Percentiles rank a stretch among this genome's conserved stretches.
These are phyloP conservation scores for Calameuta idolon DNA, from an alignment of 2,888 invertebrate species.

Conservation along the genomic window DNA sequence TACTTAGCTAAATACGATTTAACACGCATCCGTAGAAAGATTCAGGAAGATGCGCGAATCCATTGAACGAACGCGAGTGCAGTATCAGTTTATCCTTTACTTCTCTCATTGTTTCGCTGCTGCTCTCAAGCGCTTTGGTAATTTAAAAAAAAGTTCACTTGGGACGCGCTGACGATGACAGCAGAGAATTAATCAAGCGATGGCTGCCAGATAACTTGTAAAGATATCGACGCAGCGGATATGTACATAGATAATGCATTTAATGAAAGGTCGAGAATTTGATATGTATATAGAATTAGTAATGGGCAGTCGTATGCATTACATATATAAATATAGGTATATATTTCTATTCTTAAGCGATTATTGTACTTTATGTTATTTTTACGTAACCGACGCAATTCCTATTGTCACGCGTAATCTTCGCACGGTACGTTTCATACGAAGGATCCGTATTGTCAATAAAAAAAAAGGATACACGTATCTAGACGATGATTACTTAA, in stretches of 20 bases:
- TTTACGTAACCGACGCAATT: not conserved
- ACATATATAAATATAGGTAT: not conserved
- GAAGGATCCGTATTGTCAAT: not conserved
- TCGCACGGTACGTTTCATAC: not conserved
- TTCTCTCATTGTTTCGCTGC: not conserved
- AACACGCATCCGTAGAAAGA: not conserved
- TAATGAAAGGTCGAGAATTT: not conserved
- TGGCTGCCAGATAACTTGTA: not conserved
- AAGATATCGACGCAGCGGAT: not conserved
- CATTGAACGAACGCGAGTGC: not conserved
- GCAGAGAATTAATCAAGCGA: too few relatives aligned
- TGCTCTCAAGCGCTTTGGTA: not conserved
- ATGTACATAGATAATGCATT: not conserved
- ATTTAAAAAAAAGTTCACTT: not conserved
- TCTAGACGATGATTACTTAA: not conserved
- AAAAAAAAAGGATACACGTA: not conserved
- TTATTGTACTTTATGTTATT: not conserved
- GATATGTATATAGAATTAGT: constrained; percentile 4
- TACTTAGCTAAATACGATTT: not conserved
- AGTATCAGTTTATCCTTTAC: not conserved
- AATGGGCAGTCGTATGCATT: not conserved
- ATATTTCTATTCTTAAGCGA: not conserved
- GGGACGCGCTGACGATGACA: not conserved
- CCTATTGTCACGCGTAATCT: not conserved
- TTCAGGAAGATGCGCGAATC: not conserved